Evolutionary conservation across 1,140 invertebrate genomes (phyloP).

Genomic region (Drosophila fuyamai): DNA sequence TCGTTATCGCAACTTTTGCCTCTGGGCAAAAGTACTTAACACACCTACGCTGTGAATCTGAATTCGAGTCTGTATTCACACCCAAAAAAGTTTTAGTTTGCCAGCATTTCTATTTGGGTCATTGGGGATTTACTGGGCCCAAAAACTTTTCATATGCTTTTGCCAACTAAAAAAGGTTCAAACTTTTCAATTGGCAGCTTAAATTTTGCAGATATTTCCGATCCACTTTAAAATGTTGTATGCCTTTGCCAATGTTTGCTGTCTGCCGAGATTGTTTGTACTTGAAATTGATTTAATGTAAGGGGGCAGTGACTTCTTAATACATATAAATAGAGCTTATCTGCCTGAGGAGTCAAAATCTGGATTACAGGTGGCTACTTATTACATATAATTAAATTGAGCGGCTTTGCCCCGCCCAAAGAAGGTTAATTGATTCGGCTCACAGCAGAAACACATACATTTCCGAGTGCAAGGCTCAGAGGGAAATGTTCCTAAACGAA

Average conservation of each 20-base stretch:
- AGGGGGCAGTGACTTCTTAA: background rate
- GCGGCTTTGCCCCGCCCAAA: background rate
- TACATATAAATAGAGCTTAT: background rate
- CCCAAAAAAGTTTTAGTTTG: slow-evolving; percentile 14
- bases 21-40: slow-evolving; percentile 6
- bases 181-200: slow-evolving; percentile 29
- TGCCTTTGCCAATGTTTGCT: slow-evolving; percentile 20
- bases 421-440: slow-evolving; percentile 29
- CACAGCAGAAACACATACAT: slow-evolving; percentile 7
- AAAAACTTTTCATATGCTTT: slow-evolving; percentile 35
- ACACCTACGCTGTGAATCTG: slow-evolving; percentile 1
- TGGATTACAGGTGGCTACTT: slow-evolving; percentile 3
- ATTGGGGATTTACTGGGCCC: slow-evolving; percentile 34
- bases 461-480: slow-evolving; percentile 19
- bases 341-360: background rate
- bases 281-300: slow-evolving; percentile 14
- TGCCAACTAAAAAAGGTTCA: background rate
- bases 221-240: slow-evolving; percentile 15
- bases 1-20: background rate
- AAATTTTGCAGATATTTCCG: slow-evolving; percentile 25
- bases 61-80: slow-evolving; percentile 16
- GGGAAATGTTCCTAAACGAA: slow-evolving; percentile 35
- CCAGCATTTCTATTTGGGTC: slow-evolving; percentile 34
- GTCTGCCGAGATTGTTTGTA: slow-evolving; percentile 7
- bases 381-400: slow-evolving; percentile 26